Base-by-base conservation (phyloP, 2,797 vertebrate species). In the Typhlichthys eigenmanni region DNA sequence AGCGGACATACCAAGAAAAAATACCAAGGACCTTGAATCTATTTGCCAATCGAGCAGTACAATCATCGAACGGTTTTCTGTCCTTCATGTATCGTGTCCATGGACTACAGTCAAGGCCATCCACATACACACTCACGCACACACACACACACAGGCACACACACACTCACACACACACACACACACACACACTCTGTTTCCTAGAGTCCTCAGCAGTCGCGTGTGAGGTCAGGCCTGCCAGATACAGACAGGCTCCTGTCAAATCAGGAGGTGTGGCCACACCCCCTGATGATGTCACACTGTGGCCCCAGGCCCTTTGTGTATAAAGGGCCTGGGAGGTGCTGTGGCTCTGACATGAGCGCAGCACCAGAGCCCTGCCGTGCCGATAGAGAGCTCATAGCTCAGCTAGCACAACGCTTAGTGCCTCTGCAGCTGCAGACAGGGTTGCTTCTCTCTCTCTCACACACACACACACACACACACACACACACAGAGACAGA, bases 81-180 rank as follows among this genome's bases (percentile, higher is more conserved):
- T 62, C 69, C 63, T 67, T 87, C 86, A 88, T 81, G 84, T 89
- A 81, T 66, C 50, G 51, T 86, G 87, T 73, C 86, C 86, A 84
- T 92, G 92, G 83, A 93, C 93, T 84, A 69, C 51, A 85, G 86
- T 94, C 93, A 94, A 93, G 92, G 92, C 85, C 90, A 85, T 47
- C 60, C 62, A 56, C 60, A 14, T 49, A 47, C 55, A 50, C 52
- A n/a, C 59, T 34, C 64, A 38, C 65, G 58, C 71, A 67, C 56
- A 55, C 64, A 60, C 62, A 58, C 54, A 51, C 61, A 60, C 64
- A 34, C 49, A 32, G 47, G 43, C 65, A 68, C n/a, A 13, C 49
- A 32, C 53, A 45, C 65, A 68, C 24, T 13, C 57, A 34, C 50
- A 55, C 45, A 38, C 49, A 55, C 54, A 64, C 62, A 49, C 53